Evolutionary conservation across 1,140 invertebrate genomes (phyloP), one percentile per base, ranked within the genome.

Genomic region (Acromyrmex heyeri): DNA sequence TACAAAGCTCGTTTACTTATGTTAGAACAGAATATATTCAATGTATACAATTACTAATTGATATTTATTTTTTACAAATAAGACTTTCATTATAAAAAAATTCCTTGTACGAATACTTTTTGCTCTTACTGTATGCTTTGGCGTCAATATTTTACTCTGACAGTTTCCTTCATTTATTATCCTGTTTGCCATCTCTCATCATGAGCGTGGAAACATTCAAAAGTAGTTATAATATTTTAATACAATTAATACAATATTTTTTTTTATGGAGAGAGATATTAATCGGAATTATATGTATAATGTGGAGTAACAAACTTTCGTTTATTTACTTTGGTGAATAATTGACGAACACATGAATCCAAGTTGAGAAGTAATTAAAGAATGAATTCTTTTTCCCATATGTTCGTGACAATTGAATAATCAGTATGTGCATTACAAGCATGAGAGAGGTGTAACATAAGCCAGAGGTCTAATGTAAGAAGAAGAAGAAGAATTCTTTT

Each of bases 111-210:
- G 5, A 34, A 34, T 34, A 34, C 6, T 6, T 34, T 34, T 34
- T 34, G 5, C 30, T 34, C 30, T 34, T 5, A 34, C 30, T 34
- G 3, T 59, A 72, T 16, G 53, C 34, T 70, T 81, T 18, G 18
- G 21, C 12, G 14, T 57, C 16, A 24, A 70, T 70, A 57, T 70
- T 81, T 81, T 70, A 72, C 5, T 81, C 34, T 44, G 21, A 48
- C 21, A 70, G 48, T 57, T 70, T 44, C 16, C 21, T 21, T 16
- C 16, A 18, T 65, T 65, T 30, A 65, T 67, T 65, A 65, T 16
- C 44, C 48, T 34, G 18, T 65, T 65, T 78, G 44, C 62, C 27
- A 21, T 38, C 18, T 67, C 61, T 67, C 44, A 34, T 65, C 18
- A 53, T 67, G 14, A 53, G 14, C n/a, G 1, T 59, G 30, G 21